phyloP scores from a whole-genome alignment of 2,888 invertebrate species.

The Ashinkailepas kermadecensis region DNA sequence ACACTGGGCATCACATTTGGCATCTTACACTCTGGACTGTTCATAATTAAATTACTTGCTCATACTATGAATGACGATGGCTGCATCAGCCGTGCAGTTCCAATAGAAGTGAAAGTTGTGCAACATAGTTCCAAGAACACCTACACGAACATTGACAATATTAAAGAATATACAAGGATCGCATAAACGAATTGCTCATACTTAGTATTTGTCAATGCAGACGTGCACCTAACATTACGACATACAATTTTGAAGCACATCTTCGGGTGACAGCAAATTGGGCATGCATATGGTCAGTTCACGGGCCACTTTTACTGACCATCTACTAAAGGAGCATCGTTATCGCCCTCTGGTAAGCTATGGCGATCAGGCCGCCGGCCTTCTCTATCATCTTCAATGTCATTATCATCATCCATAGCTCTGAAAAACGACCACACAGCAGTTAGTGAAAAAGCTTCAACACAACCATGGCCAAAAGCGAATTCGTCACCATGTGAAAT shows the following conservation, averaged over 20 bases:
- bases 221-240: neutral
- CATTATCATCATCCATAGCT: no score
- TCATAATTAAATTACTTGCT: neutral
- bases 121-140: neutral
- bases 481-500: no score
- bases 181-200: neutral
- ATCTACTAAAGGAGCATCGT: neutral
- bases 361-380: neutral
- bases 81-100: neutral
- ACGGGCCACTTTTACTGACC: neutral
- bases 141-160: neutral
- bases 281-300: no score
- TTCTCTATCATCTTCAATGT: no score
- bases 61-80: neutral
- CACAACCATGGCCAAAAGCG: no score
- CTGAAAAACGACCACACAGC: no score
- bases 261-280: no score
- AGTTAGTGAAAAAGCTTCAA: no score
- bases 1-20: no score
- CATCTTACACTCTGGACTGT: no score
- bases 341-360: neutral
- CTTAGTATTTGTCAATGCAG: neutral
- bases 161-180: neutral
- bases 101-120: neutral
- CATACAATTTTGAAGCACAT: neutral